Evolutionary conservation across 2,113 vertebrate genomes (phyloP), one percentile per base, ranked within the genome.

Genomic region (Archocentrus centrarchus): DNA sequence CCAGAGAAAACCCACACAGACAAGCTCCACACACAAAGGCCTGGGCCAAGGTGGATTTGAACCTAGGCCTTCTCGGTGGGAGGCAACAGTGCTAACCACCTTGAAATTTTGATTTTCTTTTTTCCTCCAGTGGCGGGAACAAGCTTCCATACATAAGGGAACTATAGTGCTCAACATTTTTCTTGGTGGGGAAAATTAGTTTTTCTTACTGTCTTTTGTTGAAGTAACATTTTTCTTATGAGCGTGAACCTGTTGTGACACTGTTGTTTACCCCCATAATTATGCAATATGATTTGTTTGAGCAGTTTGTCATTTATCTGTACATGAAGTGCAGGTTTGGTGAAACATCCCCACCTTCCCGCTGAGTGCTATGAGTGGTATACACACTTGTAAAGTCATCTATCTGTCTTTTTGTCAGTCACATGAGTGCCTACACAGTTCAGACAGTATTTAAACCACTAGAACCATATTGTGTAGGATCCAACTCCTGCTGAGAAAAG

Each of bases 231-330:
- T 11, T 44, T 13, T 44, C 41, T 44, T 44, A 39, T 39, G 11
- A 39, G 39, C 39, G 50, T 68, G 15, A 70, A 66, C 7, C 53
- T 58, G 55, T 22, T n/a, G 2, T 58, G n/a, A 20, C 59, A 64
- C 53, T 22, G 13, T 77, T 41, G 76, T 76, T 86, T 80, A 80
- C 77, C 58, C 3, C 3, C 6, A 70, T 66, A 88, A 39, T 75
- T 77, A 55, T 39, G 82, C 87, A 81, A 55, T 83, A 66, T 79
- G 44, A 60, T 50, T 55, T 73, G 47, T 77, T 63, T 85, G 22
- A 80, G 79, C 41, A 59, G 59, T 89, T 88, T 89, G 17, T 70
- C 58, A 81, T 82, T 75, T 80, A 59, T 75, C 35, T 76, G 44
- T 83, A 57, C 7, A 53, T 86, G 39, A 81, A 82, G n/a, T n/a